These are phyloP conservation scores for Oxystoma pomonae DNA, from an alignment of 2,888 invertebrate species.

Conservation along the genomic window DNA sequence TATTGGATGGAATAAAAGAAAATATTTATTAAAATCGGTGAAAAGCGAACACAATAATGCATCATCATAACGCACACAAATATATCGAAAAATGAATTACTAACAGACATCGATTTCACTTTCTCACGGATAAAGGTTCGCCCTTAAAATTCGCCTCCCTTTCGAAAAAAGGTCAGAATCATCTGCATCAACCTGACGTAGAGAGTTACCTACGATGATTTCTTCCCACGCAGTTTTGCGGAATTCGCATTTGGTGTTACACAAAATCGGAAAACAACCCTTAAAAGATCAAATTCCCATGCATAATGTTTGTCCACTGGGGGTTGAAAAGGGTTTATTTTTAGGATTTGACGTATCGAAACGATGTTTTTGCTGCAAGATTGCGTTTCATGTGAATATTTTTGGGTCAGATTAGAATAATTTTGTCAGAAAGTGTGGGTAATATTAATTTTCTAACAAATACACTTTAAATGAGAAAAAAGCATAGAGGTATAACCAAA, in stretches of 20 bases:
- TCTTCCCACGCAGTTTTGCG: conserved; percentile 21
- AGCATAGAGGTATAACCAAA: too few species aligned
- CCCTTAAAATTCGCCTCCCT: conserved; percentile 2
- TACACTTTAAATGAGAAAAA: too few species aligned
- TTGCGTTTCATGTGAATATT: background rate
- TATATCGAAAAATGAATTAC: background rate
- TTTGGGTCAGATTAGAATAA: background rate
- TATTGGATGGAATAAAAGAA: too few species aligned
- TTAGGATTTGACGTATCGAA: background rate
- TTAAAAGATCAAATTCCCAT: conserved; percentile 15
- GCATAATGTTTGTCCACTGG: conserved; percentile 7
- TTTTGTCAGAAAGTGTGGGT: too few species aligned
- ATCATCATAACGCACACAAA: background rate
- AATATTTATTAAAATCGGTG: background rate
- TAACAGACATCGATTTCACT: background rate
- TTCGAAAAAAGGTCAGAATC: conserved; percentile 15
- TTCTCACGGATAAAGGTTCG: conserved; percentile 18
- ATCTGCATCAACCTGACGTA: conserved; percentile 25
- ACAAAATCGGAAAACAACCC: conserved; percentile 20
- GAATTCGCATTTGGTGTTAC: conserved; percentile 14
- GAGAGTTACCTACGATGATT: conserved; percentile 17
- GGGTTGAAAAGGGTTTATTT: conserved; percentile 4
- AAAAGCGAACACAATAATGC: background rate
- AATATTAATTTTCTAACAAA: too few species aligned
- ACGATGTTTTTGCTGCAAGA: background rate